phyloP scores from a whole-genome alignment of 2,797 vertebrate genomes.

The Clarias laeviceps region DNA sequence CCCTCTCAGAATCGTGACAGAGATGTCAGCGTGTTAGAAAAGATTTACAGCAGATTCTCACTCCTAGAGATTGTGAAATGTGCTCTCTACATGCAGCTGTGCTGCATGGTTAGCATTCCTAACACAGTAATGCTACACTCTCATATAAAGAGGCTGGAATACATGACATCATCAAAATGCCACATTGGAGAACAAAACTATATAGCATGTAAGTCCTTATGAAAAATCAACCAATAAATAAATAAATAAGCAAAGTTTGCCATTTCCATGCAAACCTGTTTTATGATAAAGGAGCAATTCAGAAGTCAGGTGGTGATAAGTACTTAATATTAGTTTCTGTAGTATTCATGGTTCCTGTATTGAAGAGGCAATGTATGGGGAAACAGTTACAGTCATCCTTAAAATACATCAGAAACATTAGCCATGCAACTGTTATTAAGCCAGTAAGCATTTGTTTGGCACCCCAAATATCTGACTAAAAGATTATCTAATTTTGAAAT shows the following conservation, averaged over 20 bases:
- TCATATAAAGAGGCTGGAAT: background rate
- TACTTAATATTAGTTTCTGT: background rate
- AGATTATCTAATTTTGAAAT: background rate
- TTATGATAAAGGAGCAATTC: background rate
- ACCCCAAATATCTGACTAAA: background rate
- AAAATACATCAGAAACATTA: background rate
- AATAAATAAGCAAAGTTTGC: background rate
- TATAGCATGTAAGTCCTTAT: background rate
- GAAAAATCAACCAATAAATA: background rate
- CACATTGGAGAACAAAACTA: background rate
- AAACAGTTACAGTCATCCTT: background rate
- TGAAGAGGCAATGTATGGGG: background rate
- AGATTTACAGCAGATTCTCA: conserved; percentile 52
- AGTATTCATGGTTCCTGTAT: background rate
- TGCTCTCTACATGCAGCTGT: conserved; percentile 36
- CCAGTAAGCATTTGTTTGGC: background rate
- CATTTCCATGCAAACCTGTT: background rate
- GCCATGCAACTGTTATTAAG: background rate
- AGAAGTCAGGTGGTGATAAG: background rate
- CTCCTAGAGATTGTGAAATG: conserved; percentile 31
- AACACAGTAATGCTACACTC: background rate
- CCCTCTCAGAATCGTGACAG: conserved; percentile 52
- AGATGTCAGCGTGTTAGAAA: conserved; percentile 50
- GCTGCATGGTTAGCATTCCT: conserved; percentile 25
- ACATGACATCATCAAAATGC: conserved; percentile 18